Base-by-base conservation (phyloP, 2,888 invertebrate species). In the Euproctis similis region DNA sequence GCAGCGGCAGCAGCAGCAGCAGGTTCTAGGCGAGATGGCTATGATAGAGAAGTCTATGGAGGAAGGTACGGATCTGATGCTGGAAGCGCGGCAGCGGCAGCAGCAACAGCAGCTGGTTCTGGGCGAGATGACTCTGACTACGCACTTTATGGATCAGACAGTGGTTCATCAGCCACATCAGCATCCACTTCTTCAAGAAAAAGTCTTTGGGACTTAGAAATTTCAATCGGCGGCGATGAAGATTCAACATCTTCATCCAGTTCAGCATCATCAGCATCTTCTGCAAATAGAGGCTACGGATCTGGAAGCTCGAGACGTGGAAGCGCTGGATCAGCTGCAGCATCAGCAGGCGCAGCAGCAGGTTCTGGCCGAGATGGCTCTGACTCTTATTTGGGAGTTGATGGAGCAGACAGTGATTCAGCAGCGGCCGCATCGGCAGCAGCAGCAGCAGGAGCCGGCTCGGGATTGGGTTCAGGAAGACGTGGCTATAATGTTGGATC, bases 71-170 rank as follows among this genome's bases (percentile, higher is more conserved):
- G 17, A 9, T 1, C 21, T 13, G 18, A 12, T 8, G 24, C 31
- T 8, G 19, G 8, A 9, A 18, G 28, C 8, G 25, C 32, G 12
- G 26, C 31, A 10, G 27, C 19, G 4, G 18, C 12, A 19, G 23
- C 12, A 23, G 23, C 16, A 31, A 19, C 8, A 11, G 24, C 14
- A 12, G n/a, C 24, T 9, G 14, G 9, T 4, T 13, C 8, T 16
- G 24, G 28, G 9, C 2, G 28, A 21, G 20, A 12, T 24, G n/a
- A n/a, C 8, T 22, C 10, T 22, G 22, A 6, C 2, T 12, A 10
- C 11, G 11, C 6, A 19, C n/a, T 4, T 4, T 14, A 4, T 19
- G 19, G 19, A 19, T 19, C n/a, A 19, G 19, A n/a, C 4, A n/a
- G 19, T 14, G 14, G 14, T 14, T 14, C 14, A 4, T 14, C 14